Evolutionary conservation across 2,888 invertebrate species (phyloP).

Genomic region (Drosophila niveifrons): DNA sequence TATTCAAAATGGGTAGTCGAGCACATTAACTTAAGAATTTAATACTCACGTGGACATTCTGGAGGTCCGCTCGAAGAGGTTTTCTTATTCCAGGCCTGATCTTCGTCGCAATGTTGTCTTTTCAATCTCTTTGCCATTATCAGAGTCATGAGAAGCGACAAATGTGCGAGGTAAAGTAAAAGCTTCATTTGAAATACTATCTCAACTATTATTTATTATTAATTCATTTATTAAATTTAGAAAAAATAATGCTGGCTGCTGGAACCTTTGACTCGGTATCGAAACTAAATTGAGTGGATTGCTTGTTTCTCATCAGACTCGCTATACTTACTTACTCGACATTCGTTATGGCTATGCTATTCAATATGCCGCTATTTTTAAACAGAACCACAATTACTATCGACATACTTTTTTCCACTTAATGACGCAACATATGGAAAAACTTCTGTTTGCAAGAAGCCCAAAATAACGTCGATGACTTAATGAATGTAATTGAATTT

Average conservation of each 20-base stretch:
- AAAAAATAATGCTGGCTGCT: too few species aligned
- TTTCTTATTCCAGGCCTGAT: not conserved
- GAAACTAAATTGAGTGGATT: not conserved
- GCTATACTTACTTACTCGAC: not conserved
- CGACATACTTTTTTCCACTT: not conserved
- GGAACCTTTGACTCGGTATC: too few species aligned
- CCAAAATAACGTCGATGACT: not conserved
- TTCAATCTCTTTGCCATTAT: not conserved
- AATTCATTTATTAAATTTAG: too few species aligned
- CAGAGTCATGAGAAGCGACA: not conserved
- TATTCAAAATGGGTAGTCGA: too few species aligned
- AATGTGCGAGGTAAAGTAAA: not conserved
- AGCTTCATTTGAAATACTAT: constrained; percentile 4
- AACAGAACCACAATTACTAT: not conserved
- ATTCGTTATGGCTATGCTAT: constrained; percentile 4
- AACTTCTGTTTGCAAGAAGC: not conserved
- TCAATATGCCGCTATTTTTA: not conserved
- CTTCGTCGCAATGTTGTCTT: not conserved
- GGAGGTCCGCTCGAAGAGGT: not conserved
- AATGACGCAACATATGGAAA: not conserved
- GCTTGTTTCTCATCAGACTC: not conserved
- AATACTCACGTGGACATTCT: constrained; percentile 6
- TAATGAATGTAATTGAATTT: constrained; percentile 32
- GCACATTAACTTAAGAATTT: not conserved
- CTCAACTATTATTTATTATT: too few species aligned